phyloP scores from a whole-genome alignment of 2,797 vertebrate genomes.

The Parauchenoglanis ngamensis region DNA sequence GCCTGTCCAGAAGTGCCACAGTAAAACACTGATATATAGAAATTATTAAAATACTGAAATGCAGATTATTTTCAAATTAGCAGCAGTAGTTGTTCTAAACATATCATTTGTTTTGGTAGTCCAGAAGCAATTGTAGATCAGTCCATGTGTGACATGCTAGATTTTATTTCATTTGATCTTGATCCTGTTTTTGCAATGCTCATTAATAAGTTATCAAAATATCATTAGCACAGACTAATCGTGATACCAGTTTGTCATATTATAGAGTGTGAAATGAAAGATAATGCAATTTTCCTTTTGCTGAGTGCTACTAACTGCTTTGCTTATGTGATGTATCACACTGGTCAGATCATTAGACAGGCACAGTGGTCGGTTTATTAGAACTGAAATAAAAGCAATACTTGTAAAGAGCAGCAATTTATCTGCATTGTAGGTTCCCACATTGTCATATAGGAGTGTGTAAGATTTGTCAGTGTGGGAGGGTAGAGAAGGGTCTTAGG shows the following conservation, averaged over 20 bases:
- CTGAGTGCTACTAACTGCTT: not conserved
- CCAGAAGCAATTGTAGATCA: not conserved
- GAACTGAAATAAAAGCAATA: conserved; percentile 2
- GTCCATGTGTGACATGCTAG: not conserved
- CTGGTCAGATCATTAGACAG: conserved; percentile 1
- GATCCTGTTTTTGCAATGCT: not conserved
- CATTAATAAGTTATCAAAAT: conserved; percentile 35
- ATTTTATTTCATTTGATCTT: not conserved
- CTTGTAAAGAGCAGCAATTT: not conserved
- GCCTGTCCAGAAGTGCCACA: not conserved
- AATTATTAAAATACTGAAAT: not conserved
- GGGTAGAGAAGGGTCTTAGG: not conserved
- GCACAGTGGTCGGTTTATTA: not conserved
- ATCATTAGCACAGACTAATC: conserved; percentile 29
- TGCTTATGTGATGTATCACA: not conserved
- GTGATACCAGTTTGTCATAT: conserved; percentile 34
- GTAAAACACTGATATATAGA: not conserved
- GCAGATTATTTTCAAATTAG: not conserved
- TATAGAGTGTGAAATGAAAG: conserved; percentile 29
- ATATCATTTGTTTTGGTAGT: not conserved
- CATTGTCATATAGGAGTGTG: not conserved
- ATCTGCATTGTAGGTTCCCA: not conserved
- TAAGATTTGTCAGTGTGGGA: not conserved
- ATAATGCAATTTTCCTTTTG: conserved; percentile 1
- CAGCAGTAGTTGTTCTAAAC: not conserved